Evolutionary conservation across 2,888 invertebrate genomes (phyloP).

Genomic region (Hypsopygia costalis): DNA sequence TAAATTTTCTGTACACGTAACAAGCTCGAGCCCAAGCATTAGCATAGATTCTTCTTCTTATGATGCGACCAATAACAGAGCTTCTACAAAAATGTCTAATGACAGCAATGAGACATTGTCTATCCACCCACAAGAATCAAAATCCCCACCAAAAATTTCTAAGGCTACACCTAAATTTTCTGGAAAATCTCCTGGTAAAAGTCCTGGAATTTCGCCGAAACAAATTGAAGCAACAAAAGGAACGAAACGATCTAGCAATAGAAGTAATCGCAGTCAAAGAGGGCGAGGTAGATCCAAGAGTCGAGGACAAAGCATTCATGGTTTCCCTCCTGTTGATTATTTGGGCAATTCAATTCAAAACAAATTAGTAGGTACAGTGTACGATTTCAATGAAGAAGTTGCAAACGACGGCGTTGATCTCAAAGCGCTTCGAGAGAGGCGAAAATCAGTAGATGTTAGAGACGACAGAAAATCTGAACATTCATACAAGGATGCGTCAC

Average conservation of each 20-base stretch:
- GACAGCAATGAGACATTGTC: conserved; percentile 55
- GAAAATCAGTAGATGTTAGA: conserved; percentile 87
- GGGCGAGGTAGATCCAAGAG: conserved; percentile 75
- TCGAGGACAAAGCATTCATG: conserved; percentile 46
- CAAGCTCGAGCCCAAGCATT: conserved; percentile 54
- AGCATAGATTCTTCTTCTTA: conserved; percentile 50
- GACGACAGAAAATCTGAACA: conserved; percentile 79
- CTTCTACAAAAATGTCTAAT: conserved; percentile 55
- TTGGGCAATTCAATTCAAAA: conserved; percentile 86
- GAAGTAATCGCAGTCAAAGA: conserved; percentile 66
- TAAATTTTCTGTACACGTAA: conserved; percentile 56
- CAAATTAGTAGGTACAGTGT: conserved; percentile 92
- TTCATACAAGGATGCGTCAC: conserved; percentile 77
- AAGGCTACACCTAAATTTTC: conserved; percentile 82
- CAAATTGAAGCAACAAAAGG: conserved; percentile 73
- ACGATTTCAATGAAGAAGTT: conserved; percentile 92
- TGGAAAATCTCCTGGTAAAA: conserved; percentile 84
- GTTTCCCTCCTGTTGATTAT: conserved; percentile 62
- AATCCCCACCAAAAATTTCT: conserved; percentile 65
- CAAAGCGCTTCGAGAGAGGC: conserved; percentile 88
- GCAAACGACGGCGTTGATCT: conserved; percentile 87
- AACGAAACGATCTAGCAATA: conserved; percentile 53
- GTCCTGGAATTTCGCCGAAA: conserved; percentile 84
- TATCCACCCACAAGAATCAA: conserved; percentile 48
- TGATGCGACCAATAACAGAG: conserved; percentile 46